Evolutionary conservation across 2,113 vertebrate species (phyloP), one percentile per base, ranked within the genome.

Genomic region (Megaptera novaeangliae): DNA sequence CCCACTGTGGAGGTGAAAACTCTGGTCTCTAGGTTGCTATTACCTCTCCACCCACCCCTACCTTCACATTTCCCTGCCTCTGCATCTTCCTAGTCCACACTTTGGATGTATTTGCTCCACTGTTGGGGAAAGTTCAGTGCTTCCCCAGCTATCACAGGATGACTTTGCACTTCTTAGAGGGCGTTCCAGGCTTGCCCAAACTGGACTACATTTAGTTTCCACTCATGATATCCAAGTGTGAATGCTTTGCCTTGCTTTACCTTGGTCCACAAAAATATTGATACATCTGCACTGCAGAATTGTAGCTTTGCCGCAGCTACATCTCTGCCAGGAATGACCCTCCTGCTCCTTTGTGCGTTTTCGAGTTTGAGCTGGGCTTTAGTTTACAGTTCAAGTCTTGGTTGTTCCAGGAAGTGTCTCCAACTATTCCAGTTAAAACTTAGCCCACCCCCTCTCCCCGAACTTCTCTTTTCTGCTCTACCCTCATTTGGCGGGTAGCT

Each of bases 211-310:
- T 7, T 80, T 27, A 18, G 5, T 64, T 20, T 21, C 20, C 20
- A 15, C 3, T 23, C 23, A 1, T 13, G 44, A 25, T 68, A 69
- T 2, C 41, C 17, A 68, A n/a, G 44, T 25, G 44, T 25, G 49
- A 68, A 1, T 6, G 4, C 49, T 49, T 13, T 27, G 18, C 23
- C 49, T 23, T 12, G 14, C 14, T 5, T 57, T 49, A 4, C 34
- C 80, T 80, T 75, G 61, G 15, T 27, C 46, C 12, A 29, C 25
- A 55, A 7, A 15, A 55, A 1, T 57, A 57, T 0, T 21, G 55
- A 7, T 20, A 0, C 0, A 1, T 64, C 31, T 63, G 39, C 1
- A 1, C 15, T 0, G 3, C n/a, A 14, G 3, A 31, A 5, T 4
- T 13, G 2, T 13, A 31, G 71, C 46, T 69, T 34, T 15, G 77